Base-by-base conservation (phyloP, 1,140 invertebrate species). In the Cepaea nemoralis region DNA sequence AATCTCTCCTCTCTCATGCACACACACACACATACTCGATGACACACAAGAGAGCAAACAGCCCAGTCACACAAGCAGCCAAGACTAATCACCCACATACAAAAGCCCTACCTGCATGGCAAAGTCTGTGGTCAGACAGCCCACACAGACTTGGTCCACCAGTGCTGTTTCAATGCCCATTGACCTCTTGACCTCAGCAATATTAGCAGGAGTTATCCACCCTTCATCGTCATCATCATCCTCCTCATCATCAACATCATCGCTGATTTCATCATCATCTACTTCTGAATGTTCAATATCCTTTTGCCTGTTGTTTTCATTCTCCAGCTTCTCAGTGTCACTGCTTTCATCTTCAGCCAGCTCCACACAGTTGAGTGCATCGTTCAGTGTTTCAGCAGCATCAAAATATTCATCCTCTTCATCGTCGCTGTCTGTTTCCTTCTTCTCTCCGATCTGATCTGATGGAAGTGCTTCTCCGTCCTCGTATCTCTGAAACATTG, bases 61-160 rank as follows among this genome's bases (percentile, higher is more conserved):
- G n/a, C n/a, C n/a, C n/a, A n/a, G n/a, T n/a, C n/a, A n/a, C n/a
- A n/a, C n/a, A n/a, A n/a, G n/a, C n/a, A n/a, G n/a, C n/a, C n/a
- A n/a, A n/a, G n/a, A n/a, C n/a, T n/a, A n/a, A n/a, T n/a, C n/a
- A n/a, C n/a, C n/a, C n/a, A n/a, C n/a, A n/a, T n/a, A n/a, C n/a
- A n/a, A n/a, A 45, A 74, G 24, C 16, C 16, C 85, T 89, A 94
- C 93, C 92, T 95, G 97, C 94, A 99, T 96, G 0, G 98, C 96
- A 94, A 98, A 99, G 92, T 99, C 98, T 75, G 95, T 96, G 31
- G 97, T 98, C 78, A 99, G 94, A 90, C 97, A 99, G 0, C 96
- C 97, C 55, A 99, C 97, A 83, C 91, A 92, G 0, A 95, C 89
- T 67, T 35, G 22, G 70, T 37, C 63, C 19, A 45, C 42, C n/a